phyloP scores from a whole-genome alignment of 1,140 invertebrate species.

The Trichoplusia ni region DNA sequence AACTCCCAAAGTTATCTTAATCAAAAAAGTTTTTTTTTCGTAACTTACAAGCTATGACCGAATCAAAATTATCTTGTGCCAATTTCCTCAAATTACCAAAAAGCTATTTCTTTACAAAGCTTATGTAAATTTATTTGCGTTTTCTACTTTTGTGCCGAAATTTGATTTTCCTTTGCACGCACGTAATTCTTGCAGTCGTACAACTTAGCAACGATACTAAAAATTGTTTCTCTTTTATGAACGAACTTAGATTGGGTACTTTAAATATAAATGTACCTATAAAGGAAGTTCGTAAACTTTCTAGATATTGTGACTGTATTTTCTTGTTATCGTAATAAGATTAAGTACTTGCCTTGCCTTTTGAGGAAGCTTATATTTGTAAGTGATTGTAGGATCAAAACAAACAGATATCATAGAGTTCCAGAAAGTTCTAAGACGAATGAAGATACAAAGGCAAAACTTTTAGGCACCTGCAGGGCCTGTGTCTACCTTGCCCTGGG shows the following conservation, averaged over 20 bases:
- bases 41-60: neutral
- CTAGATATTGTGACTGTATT: neutral
- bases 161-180: slow-evolving; percentile 27
- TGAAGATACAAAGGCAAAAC: no score
- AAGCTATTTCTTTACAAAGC: neutral
- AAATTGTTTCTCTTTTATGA: slow-evolving; percentile 1
- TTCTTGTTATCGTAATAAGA: no score
- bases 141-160: slow-evolving; percentile 1
- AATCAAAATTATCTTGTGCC: neutral
- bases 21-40: neutral
- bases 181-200: slow-evolving; percentile 1
- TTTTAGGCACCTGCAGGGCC: no score
- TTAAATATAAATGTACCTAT: neutral
- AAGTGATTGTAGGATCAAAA: no score
- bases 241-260: neutral
- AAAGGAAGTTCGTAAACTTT: neutral
- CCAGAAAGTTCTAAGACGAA: no score
- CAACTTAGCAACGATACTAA: neutral
- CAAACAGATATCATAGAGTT: no score
- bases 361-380: no score
- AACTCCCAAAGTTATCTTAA: no score
- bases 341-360: no score
- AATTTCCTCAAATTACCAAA: slow-evolving; percentile 12
- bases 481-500: no score
- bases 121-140: slow-evolving; percentile 30